phyloP scores from a whole-genome alignment of 30 jellyfish, hydroid and myxozoan genomes.

The Mastigias papua region DNA sequence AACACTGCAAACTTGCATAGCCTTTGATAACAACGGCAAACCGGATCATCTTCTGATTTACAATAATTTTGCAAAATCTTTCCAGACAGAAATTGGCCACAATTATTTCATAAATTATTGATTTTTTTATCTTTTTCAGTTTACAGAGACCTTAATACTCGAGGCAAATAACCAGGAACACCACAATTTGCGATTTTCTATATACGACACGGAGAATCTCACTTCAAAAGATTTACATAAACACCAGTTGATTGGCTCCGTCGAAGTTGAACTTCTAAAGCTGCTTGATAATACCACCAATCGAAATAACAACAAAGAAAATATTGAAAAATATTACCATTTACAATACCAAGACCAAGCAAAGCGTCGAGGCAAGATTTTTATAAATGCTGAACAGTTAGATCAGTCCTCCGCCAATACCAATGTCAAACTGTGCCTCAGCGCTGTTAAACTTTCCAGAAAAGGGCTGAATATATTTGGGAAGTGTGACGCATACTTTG shows the following conservation, averaged over 20 bases:
- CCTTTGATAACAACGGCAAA: background rate
- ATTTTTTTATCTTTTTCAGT: slow-evolving; percentile 13
- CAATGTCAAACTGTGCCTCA: slow-evolving; percentile 57
- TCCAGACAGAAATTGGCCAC: background rate
- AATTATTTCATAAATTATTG: background rate
- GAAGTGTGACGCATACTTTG: slow-evolving; percentile 75
- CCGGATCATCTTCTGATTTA: background rate
- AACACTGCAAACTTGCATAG: background rate
- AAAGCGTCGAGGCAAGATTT: slow-evolving; percentile 54
- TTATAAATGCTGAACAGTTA: slow-evolving; percentile 40
- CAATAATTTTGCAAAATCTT: background rate
- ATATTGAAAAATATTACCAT: slow-evolving; percentile 2
- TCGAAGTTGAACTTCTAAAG: slow-evolving; percentile 14
- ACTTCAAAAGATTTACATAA: slow-evolving; percentile 81
- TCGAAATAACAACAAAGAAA: slow-evolving; percentile 1
- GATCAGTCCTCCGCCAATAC: slow-evolving; percentile 57
- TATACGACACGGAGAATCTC: slow-evolving; percentile 79
- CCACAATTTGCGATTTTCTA: slow-evolving; percentile 53
- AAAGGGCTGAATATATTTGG: slow-evolving; percentile 77
- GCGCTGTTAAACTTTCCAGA: slow-evolving; percentile 77
- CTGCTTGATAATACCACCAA: slow-evolving; percentile 27
- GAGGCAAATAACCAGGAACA: slow-evolving; percentile 78
- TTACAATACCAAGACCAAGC: slow-evolving; percentile 46
- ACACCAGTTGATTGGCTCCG: slow-evolving; percentile 75
- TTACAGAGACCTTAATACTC: slow-evolving; percentile 76